Percentiles rank a stretch among this genome's conserved stretches.
Evolutionary conservation across 2,113 vertebrate species (phyloP).

Genomic region (Azemiops feae): DNA sequence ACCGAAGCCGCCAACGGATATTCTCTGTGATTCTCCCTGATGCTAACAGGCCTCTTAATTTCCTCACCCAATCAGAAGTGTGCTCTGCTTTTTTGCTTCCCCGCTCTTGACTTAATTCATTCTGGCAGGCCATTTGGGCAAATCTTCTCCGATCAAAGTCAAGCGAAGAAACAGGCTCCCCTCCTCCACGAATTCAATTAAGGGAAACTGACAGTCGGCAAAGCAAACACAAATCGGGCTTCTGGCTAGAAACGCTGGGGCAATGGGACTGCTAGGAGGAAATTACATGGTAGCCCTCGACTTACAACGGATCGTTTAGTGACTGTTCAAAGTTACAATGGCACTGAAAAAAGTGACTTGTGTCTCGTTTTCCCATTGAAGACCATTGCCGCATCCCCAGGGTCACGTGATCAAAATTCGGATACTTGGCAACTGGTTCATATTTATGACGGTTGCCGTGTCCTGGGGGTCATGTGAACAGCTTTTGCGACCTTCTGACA

Average conservation of each 20-base stretch:
- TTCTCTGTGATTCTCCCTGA: neutral
- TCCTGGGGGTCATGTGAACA: no score
- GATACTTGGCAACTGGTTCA: no score
- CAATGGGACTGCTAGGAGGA: neutral
- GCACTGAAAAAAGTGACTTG: no score
- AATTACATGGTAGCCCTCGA: neutral
- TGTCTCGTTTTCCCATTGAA: no score
- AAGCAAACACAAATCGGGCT: neutral
- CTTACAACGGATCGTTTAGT: no score
- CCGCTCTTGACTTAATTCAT: neutral
- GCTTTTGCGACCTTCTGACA: no score
- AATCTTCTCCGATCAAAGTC: neutral
- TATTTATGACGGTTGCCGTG: no score
- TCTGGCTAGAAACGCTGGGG: neutral
- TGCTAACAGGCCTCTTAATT: neutral
- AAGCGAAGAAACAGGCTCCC: neutral
- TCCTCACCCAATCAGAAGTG: no score
- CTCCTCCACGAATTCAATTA: neutral
- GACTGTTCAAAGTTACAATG: no score
- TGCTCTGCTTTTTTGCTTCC: neutral
- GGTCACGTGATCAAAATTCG: no score
- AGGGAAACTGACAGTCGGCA: neutral
- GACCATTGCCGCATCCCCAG: no score
- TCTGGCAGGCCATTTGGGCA: neutral
- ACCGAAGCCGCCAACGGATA: neutral